Evolutionary conservation across 2,113 vertebrate species (phyloP), one percentile per base, ranked within the genome.

Genomic region (Podarcis cretensis): DNA sequence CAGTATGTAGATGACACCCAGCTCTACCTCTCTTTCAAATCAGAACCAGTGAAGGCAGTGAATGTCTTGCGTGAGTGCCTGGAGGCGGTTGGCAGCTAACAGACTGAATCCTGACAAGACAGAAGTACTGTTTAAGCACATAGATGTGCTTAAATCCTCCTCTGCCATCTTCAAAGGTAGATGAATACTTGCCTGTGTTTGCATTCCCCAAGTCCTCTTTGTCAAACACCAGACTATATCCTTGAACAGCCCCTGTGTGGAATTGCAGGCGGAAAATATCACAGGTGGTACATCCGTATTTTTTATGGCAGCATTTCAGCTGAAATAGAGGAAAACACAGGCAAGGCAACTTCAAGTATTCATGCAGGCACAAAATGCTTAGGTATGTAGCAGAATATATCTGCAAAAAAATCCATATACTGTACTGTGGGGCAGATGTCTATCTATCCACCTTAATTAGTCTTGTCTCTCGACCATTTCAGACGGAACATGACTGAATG

Each of bases 281-380:
- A 0, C 98, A 96, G 35, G 97, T 98, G 59, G 97, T 95, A 0
- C 97, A 96, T 32, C 95, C 90, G 76, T 97, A 97, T 83, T 98
- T 98, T 95, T 98, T 98, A 91, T 99, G 98, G 75, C 98, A 99
- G 93, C 98, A 99, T 89, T 99, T 99, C 16, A 99, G 95, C 99
- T 99, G 92, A 25, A 77, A 84, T 2, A 90, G 89, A 35, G n/a
- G 10, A 37, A 71, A 1, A 37, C 1, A 92, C 23, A 69, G 69
- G 8, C 0, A 4, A 0, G 1, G 83, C 48, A 86, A 59, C 63
- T 78, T 9, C 32, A n/a, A 32, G 6, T 13, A 87, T 83, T 25
- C 27, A 25, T 68, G 83, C 90, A 88, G 71, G 83, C 57, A 87
- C 1, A 57, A 65, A 80, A 85, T 21, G 54, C 0, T 0, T 1